Base-by-base conservation (phyloP, 1,140 invertebrate species). In the Drosophila lowei region DNA sequence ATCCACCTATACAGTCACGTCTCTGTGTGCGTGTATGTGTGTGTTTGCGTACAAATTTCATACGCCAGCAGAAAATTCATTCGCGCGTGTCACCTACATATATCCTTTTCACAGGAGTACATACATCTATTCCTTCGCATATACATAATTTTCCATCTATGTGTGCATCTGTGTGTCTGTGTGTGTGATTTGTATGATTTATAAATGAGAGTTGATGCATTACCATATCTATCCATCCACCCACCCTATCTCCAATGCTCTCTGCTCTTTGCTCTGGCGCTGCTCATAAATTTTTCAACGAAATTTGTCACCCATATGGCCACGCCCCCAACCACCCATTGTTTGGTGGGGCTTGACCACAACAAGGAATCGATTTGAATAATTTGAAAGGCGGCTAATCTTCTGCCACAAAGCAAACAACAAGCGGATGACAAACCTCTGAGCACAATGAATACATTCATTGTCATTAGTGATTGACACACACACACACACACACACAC, bases 1-100 rank as follows among this genome's bases (percentile, higher is more conserved):
- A 18, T 16, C 9, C 43, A 57, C 59, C 46, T 43, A 46, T 48
- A 28, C 56, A 15, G 16, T 7, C 44, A 23, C 11, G 28, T 49
- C 1, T 38, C 15, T 7, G 56, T 41, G 18, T 41, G 30, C 8
- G 8, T 9, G 9, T 11, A 11, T 34, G 30, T 73, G 65, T 47
- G 65, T 47, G 67, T 66, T 68, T 66, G 79, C 64, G 78, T 79
- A 75, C 66, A 79, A 84, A 79, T 72, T 71, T 79, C 79, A 84
- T 79, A 74, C 64, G 79, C 79, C 79, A 83, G 79, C 79, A 84
- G 74, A 84, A 72, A 81, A 74, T 78, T 83, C 64, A 83, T 74
- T 78, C 61, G 79, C 79, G 79, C 79, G 74, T 83, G 79, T 7
- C 25, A 21, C 50, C 41, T 30, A 9, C 23, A 25, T 34, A 15